Evolutionary conservation across 2,797 vertebrate species (phyloP).

Genomic region (Falco concolor): DNA sequence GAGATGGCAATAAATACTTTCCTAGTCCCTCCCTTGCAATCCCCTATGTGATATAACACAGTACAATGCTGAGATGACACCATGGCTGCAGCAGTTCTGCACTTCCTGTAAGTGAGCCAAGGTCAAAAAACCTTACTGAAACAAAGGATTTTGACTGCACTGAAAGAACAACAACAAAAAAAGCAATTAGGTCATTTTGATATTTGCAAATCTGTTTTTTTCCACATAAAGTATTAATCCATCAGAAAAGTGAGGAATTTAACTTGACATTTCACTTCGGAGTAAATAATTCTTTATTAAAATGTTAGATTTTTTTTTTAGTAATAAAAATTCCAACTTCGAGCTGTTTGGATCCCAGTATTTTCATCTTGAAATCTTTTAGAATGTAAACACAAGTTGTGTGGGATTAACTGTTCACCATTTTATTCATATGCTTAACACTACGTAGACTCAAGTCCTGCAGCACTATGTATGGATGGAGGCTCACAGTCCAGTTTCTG

Average conservation of each 20-base stretch:
- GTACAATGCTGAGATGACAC: neutral
- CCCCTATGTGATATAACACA: neutral
- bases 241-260: neutral
- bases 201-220: neutral
- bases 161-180: neutral
- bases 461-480: neutral
- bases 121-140: neutral
- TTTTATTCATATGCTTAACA: neutral
- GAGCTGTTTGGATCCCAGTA: neutral
- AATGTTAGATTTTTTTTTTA: neutral
- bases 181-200: neutral
- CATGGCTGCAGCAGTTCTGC: neutral
- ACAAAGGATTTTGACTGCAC: neutral
- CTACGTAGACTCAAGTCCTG: neutral
- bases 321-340: neutral
- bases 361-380: neutral
- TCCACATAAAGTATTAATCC: neutral
- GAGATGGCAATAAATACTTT: neutral
- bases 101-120: neutral
- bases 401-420: neutral
- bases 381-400: neutral
- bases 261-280: neutral
- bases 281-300: neutral
- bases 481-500: neutral
- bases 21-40: neutral